Base-by-base conservation (phyloP, 2,113 vertebrate genomes). In the Psilopsiagon aymara region DNA sequence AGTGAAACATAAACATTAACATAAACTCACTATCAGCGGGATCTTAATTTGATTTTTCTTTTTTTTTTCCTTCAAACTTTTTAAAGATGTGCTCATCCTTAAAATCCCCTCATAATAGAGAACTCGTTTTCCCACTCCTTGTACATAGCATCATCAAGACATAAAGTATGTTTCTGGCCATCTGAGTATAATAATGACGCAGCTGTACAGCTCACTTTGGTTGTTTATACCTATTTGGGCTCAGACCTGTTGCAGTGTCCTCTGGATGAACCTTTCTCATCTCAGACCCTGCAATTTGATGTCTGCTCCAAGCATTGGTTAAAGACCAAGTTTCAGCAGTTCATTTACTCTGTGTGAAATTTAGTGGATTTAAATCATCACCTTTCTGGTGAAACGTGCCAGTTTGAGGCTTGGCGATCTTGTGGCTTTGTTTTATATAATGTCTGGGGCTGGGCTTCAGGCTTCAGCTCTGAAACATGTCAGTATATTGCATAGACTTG, bases 131-230 rank as follows among this genome's bases (percentile, higher is more conserved):
- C 92, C 83, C 57, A 77, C 49, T 74, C 77, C 46, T 94, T 80
- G 41, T 46, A 76, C 37, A 15, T 23, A 85, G 46, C 52, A 53
- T 91, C 74, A 44, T 95, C 17, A 49, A 69, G 81, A 67, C 52
- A 88, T 47, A 92, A 92, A 91, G 63, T 90, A 77, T 41, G 18
- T 89, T 96, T 92, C 91, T 95, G 91, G 81, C 73, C 96, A 95
- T 95, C 90, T 96, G 96, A 95, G 95, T 90, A 39, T 88, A 96
- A 97, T 95, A 97, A 96, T 29, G 83, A 93, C 66, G 80, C 96
- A 93, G 92, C 93, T 97, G 96, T 78, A 79, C 55, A 71, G 90
- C 92, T 96, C 71, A 49, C 90, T 93, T 79, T 55, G n/a, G 66
- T 89, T 95, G 91, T 93, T 97, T 96, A 88, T 96, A 94, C 94